These are phyloP conservation scores for Setipinna tenuifilis DNA, from an alignment of 2,797 vertebrate genomes.

Conservation along the genomic window DNA sequence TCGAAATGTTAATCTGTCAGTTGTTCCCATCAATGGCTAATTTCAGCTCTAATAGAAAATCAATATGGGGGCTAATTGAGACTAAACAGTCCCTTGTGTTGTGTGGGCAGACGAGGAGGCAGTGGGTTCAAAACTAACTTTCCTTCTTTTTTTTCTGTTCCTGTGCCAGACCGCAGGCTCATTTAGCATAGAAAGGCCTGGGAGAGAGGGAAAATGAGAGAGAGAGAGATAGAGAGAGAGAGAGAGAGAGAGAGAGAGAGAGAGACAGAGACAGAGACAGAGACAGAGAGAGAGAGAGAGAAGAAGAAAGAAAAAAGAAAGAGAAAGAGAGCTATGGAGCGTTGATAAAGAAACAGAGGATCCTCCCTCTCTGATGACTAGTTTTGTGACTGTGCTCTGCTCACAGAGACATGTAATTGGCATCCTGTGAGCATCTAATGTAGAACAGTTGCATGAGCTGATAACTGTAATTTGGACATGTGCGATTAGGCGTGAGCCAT, in stretches of 20 bases:
- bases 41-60: slow-evolving; percentile 15
- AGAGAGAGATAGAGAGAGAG: background rate
- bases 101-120: background rate
- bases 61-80: background rate
- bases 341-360: background rate
- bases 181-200: background rate
- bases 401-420: background rate
- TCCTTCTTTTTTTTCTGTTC: background rate
- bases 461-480: background rate
- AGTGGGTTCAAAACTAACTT: background rate
- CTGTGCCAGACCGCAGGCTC: background rate
- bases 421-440: background rate
- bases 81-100: slow-evolving; percentile 19
- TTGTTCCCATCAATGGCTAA: slow-evolving; percentile 20
- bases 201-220: background rate
- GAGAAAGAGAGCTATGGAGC: background rate
- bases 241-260: background rate
- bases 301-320: background rate
- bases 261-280: background rate
- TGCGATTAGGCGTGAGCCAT: background rate
- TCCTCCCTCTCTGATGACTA: background rate
- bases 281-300: background rate
- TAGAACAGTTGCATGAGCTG: background rate
- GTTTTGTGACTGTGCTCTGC: background rate
- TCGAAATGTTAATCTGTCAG: background rate